Conservation (phyloP, 2,888 invertebrate genomes). For the Pyrrhosoma nymphula region DNA sequence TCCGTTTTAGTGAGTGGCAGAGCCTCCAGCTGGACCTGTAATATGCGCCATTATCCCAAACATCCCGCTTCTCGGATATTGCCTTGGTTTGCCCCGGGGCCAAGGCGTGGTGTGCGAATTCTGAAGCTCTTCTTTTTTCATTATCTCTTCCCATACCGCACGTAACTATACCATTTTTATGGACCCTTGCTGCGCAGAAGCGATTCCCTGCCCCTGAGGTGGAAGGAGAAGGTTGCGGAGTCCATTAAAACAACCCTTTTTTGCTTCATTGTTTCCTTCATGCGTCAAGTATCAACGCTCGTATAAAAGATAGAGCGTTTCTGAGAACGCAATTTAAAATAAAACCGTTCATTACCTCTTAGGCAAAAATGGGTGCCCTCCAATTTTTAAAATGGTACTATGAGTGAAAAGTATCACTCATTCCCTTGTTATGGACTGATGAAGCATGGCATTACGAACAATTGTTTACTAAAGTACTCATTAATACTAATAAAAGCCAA, state of each 20-base stretch:
- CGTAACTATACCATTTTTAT: neutral
- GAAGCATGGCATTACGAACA: too few species aligned
- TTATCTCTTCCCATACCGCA: neutral
- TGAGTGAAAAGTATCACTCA: too few species aligned
- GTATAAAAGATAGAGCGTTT: neutral
- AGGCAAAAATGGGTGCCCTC: too few species aligned
- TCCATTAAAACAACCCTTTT: neutral
- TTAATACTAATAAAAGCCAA: too few species aligned
- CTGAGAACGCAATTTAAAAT: neutral
- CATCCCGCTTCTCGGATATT: neutral
- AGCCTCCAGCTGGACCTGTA: neutral
- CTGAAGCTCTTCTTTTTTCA: neutral
- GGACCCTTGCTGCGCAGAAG: neutral
- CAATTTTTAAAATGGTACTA: too few species aligned
- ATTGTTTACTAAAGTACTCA: too few species aligned
- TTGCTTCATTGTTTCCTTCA: neutral
- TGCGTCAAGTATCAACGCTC: neutral
- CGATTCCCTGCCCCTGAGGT: neutral
- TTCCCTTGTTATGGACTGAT: too few species aligned
- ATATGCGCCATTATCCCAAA: neutral
- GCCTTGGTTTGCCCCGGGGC: neutral
- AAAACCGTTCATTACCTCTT: too few species aligned
- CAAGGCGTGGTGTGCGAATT: neutral
- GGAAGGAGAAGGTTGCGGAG: neutral
- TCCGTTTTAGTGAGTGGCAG: neutral